Percentiles rank a stretch among this genome's conserved stretches.
phyloP scores from a whole-genome alignment of 2,888 invertebrate species.

The Eudasyphora cyanicolor region DNA sequence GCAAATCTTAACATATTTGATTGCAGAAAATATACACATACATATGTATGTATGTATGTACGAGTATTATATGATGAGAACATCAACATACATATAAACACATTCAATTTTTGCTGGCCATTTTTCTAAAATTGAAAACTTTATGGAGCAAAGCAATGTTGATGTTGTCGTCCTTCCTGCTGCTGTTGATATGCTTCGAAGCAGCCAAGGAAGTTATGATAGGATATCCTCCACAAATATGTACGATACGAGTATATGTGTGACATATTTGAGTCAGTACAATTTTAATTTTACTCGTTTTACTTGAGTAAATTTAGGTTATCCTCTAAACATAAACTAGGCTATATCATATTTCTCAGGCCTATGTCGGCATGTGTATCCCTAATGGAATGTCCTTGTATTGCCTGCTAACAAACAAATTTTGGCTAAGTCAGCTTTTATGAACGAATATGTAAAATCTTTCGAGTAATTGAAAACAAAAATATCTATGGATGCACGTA shows the following conservation, averaged over 20 bases:
- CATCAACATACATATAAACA: background rate
- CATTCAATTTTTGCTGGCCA: background rate
- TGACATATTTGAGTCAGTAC: constrained; percentile 14
- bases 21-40: constrained; percentile 11
- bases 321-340: constrained; percentile 16
- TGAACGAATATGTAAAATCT: background rate
- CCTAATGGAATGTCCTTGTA: background rate
- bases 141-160: background rate
- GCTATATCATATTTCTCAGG: background rate
- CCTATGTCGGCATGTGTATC: background rate
- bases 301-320: constrained; percentile 33
- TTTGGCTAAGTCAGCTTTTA: constrained; percentile 8
- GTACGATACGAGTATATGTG: too few species aligned
- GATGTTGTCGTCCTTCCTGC: background rate
- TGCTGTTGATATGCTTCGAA: background rate
- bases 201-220: constrained; percentile 3
- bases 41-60: background rate
- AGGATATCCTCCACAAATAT: constrained; percentile 16
- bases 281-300: constrained; percentile 5
- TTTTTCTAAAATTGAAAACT: constrained; percentile 23
- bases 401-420: background rate
- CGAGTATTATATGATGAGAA: background rate
- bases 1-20: constrained; percentile 9
- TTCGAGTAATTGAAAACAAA: constrained; percentile 12
- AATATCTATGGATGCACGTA: too few species aligned